Percentiles rank a stretch among this genome's conserved stretches.
These are phyloP conservation scores for Oscheius onirici DNA, from an alignment of 2,888 invertebrate genomes.

Conservation along the genomic window DNA sequence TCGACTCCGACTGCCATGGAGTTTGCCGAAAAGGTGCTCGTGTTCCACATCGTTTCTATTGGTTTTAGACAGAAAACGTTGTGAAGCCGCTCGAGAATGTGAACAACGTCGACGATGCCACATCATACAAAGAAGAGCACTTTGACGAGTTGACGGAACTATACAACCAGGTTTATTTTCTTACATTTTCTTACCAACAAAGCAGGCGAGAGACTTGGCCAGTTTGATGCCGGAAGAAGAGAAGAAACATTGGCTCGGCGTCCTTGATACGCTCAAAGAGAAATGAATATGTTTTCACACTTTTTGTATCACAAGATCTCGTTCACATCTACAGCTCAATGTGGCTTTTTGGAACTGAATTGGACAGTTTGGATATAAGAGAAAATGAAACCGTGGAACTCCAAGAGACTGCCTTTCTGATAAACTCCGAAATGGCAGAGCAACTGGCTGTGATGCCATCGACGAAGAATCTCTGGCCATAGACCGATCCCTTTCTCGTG, in stretches of 20 bases:
- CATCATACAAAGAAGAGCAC: not conserved
- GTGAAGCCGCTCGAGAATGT: not conserved
- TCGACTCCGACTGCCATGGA: not conserved
- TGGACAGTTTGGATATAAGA: not conserved
- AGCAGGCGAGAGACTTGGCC: not conserved
- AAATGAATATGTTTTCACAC: not conserved
- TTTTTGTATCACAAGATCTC: constrained; percentile 1
- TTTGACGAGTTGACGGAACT: not conserved
- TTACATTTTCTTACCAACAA: not conserved
- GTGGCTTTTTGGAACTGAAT: constrained; percentile 7
- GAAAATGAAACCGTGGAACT: not conserved
- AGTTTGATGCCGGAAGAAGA: not conserved
- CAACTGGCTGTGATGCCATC: not conserved
- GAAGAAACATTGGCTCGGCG: not conserved
- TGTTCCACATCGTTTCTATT: not conserved
- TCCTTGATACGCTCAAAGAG: not conserved
- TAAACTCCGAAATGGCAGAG: not conserved
- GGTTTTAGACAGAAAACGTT: not conserved
- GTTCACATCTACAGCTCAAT: constrained; percentile 5
- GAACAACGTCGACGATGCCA: not conserved
- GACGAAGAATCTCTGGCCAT: not conserved
- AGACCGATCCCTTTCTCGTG: not conserved
- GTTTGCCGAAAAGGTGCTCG: not conserved
- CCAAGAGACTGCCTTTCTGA: not conserved
- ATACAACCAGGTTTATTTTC: not conserved